A percentile compares a stretch with the other conserved stretches of the same genome.
These are phyloP conservation scores for Muscicapa adusta DNA, from an alignment of 2,113 vertebrate genomes.

Conservation along the genomic window DNA sequence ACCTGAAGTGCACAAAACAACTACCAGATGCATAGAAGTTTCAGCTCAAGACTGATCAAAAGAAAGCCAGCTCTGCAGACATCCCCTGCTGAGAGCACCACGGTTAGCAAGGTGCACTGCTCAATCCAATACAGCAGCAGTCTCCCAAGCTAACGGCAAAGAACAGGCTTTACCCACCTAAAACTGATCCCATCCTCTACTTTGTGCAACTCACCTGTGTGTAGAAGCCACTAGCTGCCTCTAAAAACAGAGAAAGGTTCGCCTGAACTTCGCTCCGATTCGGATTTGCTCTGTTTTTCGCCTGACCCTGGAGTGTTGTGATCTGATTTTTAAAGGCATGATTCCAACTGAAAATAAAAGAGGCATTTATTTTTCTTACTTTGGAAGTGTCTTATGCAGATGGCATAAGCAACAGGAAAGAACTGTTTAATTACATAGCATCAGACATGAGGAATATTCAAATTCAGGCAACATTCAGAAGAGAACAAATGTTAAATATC, in stretches of 20 bases:
- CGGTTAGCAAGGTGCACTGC: not conserved
- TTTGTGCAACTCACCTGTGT: constrained; percentile 84
- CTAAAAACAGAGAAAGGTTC: constrained; percentile 95
- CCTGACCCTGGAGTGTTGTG: constrained; percentile 97
- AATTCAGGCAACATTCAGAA: not conserved
- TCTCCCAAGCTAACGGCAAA: not conserved
- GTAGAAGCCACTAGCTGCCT: constrained; percentile 99
- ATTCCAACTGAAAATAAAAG: constrained; percentile 88
- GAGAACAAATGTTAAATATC: not conserved
- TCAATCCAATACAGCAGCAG: not conserved
- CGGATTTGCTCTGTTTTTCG: constrained; percentile 97
- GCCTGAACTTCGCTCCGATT: constrained; percentile 98
- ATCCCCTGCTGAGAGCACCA: not conserved
- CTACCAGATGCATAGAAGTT: not conserved
- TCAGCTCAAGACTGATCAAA: not conserved
- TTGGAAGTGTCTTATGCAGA: constrained; percentile 41
- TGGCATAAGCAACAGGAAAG: constrained; percentile 42
- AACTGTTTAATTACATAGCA: constrained; percentile 39
- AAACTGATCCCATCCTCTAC: not conserved
- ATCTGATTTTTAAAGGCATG: constrained; percentile 99
- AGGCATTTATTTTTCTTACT: constrained; percentile 43
- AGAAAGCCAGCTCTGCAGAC: not conserved
- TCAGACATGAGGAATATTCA: constrained; percentile 6
- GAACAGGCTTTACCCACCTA: not conserved
- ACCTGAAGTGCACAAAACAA: not conserved